phyloP scores from a whole-genome alignment of 1,140 invertebrate genomes.

The Neotoxoptera formosana region DNA sequence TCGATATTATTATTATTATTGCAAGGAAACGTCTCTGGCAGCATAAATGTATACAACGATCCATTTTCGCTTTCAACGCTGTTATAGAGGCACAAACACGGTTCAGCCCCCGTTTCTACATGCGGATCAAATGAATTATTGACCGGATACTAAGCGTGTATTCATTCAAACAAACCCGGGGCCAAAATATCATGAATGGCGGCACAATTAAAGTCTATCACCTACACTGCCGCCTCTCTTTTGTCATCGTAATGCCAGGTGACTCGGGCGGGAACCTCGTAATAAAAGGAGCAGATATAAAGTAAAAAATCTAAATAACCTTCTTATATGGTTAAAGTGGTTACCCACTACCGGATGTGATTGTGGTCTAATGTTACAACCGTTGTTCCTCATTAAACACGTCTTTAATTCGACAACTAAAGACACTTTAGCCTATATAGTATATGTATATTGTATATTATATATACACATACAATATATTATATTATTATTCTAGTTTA shows the following conservation, averaged over 20 bases:
- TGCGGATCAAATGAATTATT: conserved; percentile 38
- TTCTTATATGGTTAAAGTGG: conserved; percentile 2
- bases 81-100: not conserved
- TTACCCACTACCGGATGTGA: conserved; percentile 42
- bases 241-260: conserved; percentile 38
- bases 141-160: conserved; percentile 28
- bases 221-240: not conserved
- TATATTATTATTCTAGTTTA: not conserved
- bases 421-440: conserved; percentile 3
- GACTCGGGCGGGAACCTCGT: not conserved
- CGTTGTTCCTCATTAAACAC: not conserved
- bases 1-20: not conserved
- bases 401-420: not conserved
- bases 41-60: not conserved
- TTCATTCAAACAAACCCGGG: conserved; percentile 13
- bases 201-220: conserved; percentile 32
- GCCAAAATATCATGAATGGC: not conserved
- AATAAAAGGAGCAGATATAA: not conserved
- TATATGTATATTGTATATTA: not conserved
- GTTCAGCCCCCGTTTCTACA: not conserved
- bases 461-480: not conserved
- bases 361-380: not conserved
- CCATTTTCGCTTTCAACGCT: not conserved
- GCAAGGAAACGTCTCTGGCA: not conserved
- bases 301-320: conserved; percentile 17